Percentiles rank a stretch among this genome's conserved stretches.
phyloP scores from a whole-genome alignment of 2,888 invertebrate genomes.

The Cryptus viduatorius region DNA sequence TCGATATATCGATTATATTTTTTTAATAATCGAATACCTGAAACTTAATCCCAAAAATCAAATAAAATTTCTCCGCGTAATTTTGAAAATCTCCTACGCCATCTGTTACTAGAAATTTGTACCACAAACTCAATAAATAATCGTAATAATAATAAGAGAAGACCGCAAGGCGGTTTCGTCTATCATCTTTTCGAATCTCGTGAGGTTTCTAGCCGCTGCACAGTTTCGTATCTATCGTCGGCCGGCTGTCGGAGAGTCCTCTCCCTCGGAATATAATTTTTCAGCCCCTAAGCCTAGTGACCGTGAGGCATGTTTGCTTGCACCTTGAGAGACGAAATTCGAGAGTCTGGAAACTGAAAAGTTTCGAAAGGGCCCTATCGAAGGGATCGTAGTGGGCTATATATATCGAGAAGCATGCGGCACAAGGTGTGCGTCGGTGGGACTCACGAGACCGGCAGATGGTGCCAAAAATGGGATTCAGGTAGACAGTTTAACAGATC shows the following conservation, averaged over 20 bases:
- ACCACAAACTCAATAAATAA: too few relatives aligned
- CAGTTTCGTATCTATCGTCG: neutral
- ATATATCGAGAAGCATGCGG: neutral
- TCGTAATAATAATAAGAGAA: neutral
- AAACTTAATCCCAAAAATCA: too few relatives aligned
- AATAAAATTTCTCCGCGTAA: too few relatives aligned
- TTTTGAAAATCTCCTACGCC: too few relatives aligned
- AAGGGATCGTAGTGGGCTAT: too few relatives aligned
- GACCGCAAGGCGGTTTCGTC: neutral
- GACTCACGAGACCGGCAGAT: conserved; percentile 58
- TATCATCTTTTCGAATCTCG: neutral
- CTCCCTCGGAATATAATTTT: neutral
- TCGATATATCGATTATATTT: too few relatives aligned
- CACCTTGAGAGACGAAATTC: conserved; percentile 1
- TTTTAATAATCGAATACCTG: too few relatives aligned
- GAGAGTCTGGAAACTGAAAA: neutral
- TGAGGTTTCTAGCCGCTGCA: neutral
- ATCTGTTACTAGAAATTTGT: too few relatives aligned
- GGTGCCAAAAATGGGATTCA: conserved; percentile 57
- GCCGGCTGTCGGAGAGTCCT: neutral
- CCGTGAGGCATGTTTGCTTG: conserved; percentile 4
- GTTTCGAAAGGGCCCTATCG: neutral
- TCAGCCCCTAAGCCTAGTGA: neutral
- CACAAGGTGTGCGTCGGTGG: conserved; percentile 50
- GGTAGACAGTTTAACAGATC: conserved; percentile 56